phyloP scores from a whole-genome alignment of 1,140 invertebrate species.

The Apis mellifera region DNA sequence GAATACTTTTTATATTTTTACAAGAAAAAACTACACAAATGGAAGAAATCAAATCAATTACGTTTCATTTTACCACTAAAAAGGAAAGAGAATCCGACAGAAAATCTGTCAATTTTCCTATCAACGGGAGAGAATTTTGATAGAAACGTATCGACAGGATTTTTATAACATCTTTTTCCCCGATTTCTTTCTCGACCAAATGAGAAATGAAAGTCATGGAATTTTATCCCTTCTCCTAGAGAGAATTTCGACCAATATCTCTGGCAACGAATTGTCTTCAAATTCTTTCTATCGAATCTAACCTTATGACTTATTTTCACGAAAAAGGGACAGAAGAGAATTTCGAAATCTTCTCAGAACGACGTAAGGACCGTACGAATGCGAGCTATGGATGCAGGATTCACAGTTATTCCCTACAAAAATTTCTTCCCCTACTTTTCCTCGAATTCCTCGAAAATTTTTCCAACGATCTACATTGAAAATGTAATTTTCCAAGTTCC shows the following conservation, averaged over 20 bases:
- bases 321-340: not conserved
- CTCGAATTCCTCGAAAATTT: not conserved
- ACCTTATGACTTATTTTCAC: not conserved
- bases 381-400: not conserved
- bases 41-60: too few species aligned
- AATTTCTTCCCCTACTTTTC: not conserved
- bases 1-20: too few species aligned
- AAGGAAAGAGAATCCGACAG: constrained; percentile 7
- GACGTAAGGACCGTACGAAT: too few species aligned
- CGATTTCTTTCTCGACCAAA: not conserved
- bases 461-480: not conserved
- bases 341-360: not conserved
- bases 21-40: too few species aligned
- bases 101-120: not conserved
- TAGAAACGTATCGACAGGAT: not conserved
- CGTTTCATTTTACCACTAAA: not conserved
- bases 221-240: not conserved
- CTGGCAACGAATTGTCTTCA: not conserved
- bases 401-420: not conserved
- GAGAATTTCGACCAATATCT: not conserved
- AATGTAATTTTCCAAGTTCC: not conserved
- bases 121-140: constrained; percentile 3
- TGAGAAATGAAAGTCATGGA: not conserved
- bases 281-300: not conserved
- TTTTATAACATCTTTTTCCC: not conserved